Percentiles rank a stretch among this genome's conserved stretches.
These are phyloP conservation scores for Digitonthophagus gazella DNA, from an alignment of 2,888 invertebrate species.

Conservation along the genomic window DNA sequence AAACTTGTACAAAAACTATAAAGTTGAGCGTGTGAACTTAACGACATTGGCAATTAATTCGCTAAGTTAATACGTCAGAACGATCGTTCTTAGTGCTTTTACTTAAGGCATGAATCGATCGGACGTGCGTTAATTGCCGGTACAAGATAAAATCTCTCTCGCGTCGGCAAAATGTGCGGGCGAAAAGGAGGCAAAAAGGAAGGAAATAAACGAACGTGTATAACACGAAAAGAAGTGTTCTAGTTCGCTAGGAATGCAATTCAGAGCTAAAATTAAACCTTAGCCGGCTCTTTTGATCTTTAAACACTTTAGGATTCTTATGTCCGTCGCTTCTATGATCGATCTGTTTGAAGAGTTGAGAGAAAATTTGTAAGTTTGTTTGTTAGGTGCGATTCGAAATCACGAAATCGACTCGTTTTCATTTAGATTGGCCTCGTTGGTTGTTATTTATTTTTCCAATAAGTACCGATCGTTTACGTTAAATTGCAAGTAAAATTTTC, in stretches of 20 bases:
- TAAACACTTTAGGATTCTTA: background rate
- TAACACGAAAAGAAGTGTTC: background rate
- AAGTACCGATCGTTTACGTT: background rate
- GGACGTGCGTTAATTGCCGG: background rate
- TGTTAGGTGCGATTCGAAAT: conserved; percentile 5
- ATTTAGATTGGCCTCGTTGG: background rate
- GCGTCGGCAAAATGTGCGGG: background rate
- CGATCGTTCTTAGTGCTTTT: background rate
- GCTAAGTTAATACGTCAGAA: background rate
- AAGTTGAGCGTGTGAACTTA: background rate
- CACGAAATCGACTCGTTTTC: background rate
- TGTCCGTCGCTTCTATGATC: background rate
- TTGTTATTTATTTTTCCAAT: background rate
- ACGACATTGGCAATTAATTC: background rate
- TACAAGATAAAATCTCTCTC: background rate
- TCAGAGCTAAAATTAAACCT: background rate
- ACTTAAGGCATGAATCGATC: background rate
- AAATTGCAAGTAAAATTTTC: background rate
- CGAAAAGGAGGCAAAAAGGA: no score
- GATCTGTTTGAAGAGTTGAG: no score
- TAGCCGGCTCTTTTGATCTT: background rate
- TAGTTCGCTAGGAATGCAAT: background rate
- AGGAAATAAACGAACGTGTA: background rate
- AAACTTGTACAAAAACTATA: no score
- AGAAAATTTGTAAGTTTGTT: no score